Evolutionary conservation across 2,113 vertebrate genomes (phyloP).

Genomic region (Merops nubicus): DNA sequence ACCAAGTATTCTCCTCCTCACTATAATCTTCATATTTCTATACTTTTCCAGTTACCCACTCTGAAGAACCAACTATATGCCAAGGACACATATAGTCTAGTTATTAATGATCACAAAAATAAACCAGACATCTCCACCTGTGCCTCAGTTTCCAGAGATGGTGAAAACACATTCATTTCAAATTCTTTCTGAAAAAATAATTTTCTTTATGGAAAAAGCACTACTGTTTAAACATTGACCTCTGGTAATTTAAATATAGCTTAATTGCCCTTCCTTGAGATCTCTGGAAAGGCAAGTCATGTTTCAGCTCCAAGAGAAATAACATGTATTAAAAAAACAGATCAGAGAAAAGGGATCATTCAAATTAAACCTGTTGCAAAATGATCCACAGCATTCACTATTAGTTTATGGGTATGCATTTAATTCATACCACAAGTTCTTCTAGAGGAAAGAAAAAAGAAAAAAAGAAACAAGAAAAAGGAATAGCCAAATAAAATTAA

Average conservation of each 20-base stretch:
- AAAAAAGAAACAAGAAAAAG: background rate
- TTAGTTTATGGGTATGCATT: background rate
- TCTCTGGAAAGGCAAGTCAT: background rate
- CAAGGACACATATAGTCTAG: rapidly evolving
- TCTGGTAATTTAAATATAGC: background rate
- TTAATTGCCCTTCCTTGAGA: background rate
- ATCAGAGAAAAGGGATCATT: background rate
- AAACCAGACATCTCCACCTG: background rate
- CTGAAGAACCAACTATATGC: background rate
- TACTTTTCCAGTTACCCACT: background rate
- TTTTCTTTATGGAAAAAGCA: background rate
- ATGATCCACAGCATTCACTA: background rate
- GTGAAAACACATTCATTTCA: background rate
- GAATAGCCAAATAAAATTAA: background rate
- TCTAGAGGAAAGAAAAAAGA: background rate
- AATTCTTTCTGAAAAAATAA: background rate
- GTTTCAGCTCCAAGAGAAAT: background rate
- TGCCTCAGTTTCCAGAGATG: background rate
- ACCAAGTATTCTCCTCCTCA: background rate
- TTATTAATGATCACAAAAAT: background rate
- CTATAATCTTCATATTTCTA: background rate
- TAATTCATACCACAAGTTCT: background rate
- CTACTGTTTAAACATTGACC: background rate
- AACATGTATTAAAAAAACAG: background rate
- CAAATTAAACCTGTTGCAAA: background rate